Percentiles rank a stretch among this genome's conserved stretches.
phyloP scores from a whole-genome alignment of 2,888 invertebrate species.

The Eristalis intricaria region DNA sequence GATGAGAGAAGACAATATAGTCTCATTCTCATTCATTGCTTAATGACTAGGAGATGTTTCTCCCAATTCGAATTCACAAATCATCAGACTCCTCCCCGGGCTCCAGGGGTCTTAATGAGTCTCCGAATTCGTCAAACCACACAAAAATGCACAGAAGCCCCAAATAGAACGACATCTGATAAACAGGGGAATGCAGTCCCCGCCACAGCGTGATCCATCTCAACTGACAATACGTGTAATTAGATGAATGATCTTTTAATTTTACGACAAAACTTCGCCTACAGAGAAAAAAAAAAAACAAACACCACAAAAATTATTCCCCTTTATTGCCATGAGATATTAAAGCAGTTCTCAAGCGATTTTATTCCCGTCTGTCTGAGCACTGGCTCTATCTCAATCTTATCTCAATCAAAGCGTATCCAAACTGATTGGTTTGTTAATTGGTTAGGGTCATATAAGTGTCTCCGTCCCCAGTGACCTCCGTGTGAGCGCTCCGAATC shows the following conservation, averaged over 20 bases:
- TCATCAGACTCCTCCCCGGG: not conserved
- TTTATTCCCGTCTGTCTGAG: not conserved
- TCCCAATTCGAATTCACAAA: not conserved
- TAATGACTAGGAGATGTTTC: too few species aligned
- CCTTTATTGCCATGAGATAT: not conserved
- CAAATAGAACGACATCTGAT: not conserved
- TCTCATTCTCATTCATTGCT: not conserved
- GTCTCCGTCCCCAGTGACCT: not conserved
- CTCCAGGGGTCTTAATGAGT: not conserved
- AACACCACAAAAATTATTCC: not conserved
- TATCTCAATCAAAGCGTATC: constrained; percentile 30
- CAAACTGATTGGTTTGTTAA: constrained; percentile 32
- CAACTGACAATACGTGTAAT: not conserved
- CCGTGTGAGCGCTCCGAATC: not conserved
- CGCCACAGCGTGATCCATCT: not conserved
- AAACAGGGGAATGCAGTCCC: not conserved
- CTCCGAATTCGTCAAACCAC: not conserved
- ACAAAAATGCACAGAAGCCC: not conserved
- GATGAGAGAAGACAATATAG: not conserved
- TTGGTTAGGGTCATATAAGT: constrained; percentile 25
- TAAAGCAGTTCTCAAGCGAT: not conserved
- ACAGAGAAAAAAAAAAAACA: not conserved
- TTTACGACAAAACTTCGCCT: not conserved
- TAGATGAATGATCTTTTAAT: not conserved
- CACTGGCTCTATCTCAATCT: constrained; percentile 15